Conservation (phyloP, 2,113 vertebrate species). For the Glareola pratincola region DNA sequence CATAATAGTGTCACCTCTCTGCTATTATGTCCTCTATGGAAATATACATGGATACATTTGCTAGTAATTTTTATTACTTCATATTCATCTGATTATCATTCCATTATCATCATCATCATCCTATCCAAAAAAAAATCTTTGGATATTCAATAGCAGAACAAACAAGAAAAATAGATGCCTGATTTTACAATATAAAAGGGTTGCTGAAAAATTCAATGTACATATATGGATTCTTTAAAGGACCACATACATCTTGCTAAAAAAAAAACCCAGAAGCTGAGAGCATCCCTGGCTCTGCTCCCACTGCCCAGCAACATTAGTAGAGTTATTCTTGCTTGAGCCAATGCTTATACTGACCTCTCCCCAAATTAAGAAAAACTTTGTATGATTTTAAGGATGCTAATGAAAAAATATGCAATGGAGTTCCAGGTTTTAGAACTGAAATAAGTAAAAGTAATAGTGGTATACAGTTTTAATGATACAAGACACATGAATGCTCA, state of each 20-base stretch:
- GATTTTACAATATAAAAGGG: not conserved
- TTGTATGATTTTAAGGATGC: not conserved
- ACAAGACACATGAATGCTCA: not conserved
- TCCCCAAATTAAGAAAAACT: not conserved
- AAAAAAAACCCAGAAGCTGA: not conserved
- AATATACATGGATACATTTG: not conserved
- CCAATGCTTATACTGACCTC: not conserved
- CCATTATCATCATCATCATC: not conserved
- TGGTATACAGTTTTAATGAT: not conserved
- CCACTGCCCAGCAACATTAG: not conserved
- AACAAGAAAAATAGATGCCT: not conserved
- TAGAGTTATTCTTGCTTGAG: not conserved
- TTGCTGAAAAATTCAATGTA: not conserved
- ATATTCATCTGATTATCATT: not conserved
- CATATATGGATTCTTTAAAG: not conserved
- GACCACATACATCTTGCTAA: not conserved
- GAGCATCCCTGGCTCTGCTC: not conserved
- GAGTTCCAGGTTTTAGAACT: not conserved
- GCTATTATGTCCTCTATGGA: not conserved
- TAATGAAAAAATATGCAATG: not conserved
- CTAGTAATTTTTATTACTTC: not conserved
- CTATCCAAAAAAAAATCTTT: not conserved
- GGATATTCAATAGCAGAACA: not conserved
- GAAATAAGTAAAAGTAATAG: not conserved
- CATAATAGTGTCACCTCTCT: not conserved